Conservation (phyloP, 2,113 vertebrate species). For the Myocastor coypus region DNA sequence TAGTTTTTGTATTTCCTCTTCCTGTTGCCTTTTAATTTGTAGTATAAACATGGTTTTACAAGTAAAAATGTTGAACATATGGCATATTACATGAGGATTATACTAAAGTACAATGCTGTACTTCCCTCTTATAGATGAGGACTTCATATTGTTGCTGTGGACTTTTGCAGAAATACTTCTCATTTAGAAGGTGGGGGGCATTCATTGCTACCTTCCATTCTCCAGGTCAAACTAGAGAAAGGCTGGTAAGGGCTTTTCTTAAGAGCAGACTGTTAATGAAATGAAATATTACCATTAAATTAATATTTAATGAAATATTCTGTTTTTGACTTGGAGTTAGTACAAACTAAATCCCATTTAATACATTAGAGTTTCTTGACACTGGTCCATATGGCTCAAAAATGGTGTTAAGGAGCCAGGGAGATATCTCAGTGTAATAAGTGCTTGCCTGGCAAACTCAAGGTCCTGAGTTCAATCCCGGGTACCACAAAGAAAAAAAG, state of each 20-base stretch:
- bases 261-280: conserved; percentile 59
- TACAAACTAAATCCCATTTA: conserved; percentile 66
- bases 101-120: conserved; percentile 75
- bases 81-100: conserved; percentile 75
- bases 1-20: conserved; percentile 76
- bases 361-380: conserved; percentile 54
- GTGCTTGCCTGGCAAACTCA: too few relatives aligned
- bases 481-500: too few relatives aligned
- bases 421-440: too few relatives aligned
- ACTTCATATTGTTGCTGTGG: conserved; percentile 77
- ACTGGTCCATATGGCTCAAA: conserved; percentile 43
- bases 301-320: conserved; percentile 47
- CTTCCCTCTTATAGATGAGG: conserved; percentile 74
- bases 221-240: conserved; percentile 64
- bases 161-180: conserved; percentile 77
- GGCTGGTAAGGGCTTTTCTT: conserved; percentile 28
- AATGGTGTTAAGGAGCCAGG: conserved; percentile 17
- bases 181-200: conserved; percentile 75
- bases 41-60: conserved; percentile 80
- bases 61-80: conserved; percentile 76
- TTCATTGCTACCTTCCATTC: conserved; percentile 75
- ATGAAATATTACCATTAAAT: conserved; percentile 50
- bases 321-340: conserved; percentile 66
- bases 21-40: conserved; percentile 78
- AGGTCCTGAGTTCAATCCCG: too few relatives aligned